Percentiles rank a stretch among this genome's conserved stretches.
phyloP scores from a whole-genome alignment of 2,113 vertebrate genomes.

The Grus americana region DNA sequence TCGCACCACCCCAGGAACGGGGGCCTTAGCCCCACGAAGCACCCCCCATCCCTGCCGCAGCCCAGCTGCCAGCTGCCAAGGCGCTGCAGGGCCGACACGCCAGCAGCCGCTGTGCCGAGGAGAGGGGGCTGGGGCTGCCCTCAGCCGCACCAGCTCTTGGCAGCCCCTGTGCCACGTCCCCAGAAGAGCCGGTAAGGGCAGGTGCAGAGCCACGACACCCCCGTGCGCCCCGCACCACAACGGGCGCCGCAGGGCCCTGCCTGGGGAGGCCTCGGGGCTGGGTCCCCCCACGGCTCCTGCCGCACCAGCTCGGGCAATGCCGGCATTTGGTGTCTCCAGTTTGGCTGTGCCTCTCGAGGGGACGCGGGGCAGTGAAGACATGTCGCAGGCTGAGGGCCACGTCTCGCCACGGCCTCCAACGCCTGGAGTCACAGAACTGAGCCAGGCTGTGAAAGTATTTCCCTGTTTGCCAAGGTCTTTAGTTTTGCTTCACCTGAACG shows the following conservation, averaged over 20 bases:
- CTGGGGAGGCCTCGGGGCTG: fast-evolving
- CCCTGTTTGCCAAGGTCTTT: background rate
- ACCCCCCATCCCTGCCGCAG: fast-evolving
- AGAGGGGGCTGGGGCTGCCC: background rate
- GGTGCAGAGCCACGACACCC: fast-evolving
- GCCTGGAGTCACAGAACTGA: background rate
- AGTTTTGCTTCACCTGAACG: background rate
- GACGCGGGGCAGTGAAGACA: fast-evolving
- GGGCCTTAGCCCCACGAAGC: fast-evolving
- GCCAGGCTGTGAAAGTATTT: background rate
- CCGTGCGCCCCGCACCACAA: fast-evolving
- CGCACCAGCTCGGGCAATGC: fast-evolving
- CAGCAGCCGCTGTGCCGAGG: fast-evolving
- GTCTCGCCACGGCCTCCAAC: background rate
- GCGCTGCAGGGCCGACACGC: fast-evolving
- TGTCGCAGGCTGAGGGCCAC: fast-evolving
- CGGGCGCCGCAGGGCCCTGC: background rate
- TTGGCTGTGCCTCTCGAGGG: fast-evolving
- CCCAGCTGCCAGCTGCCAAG: background rate
- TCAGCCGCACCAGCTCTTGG: fast-evolving
- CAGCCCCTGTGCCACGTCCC: fast-evolving
- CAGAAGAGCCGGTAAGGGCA: background rate
- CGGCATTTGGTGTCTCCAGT: fast-evolving
- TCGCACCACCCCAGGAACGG: fast-evolving
- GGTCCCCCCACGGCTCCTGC: fast-evolving